A percentile compares a stretch with the other conserved stretches of the same genome.
phyloP scores from a whole-genome alignment of 35 echinoderm and acorn worm genomes.

The Heliocidaris erythrogramma region DNA sequence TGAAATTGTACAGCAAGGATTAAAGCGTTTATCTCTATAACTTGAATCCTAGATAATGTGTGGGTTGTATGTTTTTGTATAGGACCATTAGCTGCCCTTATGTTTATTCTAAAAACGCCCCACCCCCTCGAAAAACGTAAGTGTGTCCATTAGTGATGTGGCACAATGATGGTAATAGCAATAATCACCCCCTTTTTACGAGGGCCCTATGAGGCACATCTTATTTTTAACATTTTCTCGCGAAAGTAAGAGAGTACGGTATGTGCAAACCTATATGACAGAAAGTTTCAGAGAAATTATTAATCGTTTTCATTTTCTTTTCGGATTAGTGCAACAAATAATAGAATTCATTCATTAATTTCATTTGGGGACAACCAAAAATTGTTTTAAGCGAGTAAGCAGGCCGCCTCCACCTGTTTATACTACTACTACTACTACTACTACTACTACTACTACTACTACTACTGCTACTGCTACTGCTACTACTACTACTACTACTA shows the following conservation, averaged over 20 bases:
- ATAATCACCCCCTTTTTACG: too few species aligned
- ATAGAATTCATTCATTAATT: not conserved
- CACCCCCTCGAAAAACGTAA: not conserved
- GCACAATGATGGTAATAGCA: too few species aligned
- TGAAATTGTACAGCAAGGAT: too few species aligned
- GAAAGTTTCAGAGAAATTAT: not conserved
- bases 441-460: not conserved
- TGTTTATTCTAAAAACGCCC: not conserved
- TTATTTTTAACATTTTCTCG: too few species aligned
- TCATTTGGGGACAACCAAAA: not conserved
- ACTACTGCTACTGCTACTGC: not conserved
- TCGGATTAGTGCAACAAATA: not conserved
- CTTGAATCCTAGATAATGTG: too few species aligned
- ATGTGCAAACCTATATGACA: too few species aligned
- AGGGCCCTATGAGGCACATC: too few species aligned
- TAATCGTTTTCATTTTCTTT: not conserved
- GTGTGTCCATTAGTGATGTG: not conserved
- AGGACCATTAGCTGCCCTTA: not conserved
- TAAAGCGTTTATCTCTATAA: too few species aligned
- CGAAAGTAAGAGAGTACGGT: too few species aligned
- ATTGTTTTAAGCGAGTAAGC: too few species aligned
- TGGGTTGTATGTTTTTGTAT: not conserved
- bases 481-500: not conserved
- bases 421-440: conserved; percentile 7
- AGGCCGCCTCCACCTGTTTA: too few species aligned